Evolutionary conservation across 2,888 invertebrate genomes (phyloP).

Genomic region (Agrotis exclamationis): DNA sequence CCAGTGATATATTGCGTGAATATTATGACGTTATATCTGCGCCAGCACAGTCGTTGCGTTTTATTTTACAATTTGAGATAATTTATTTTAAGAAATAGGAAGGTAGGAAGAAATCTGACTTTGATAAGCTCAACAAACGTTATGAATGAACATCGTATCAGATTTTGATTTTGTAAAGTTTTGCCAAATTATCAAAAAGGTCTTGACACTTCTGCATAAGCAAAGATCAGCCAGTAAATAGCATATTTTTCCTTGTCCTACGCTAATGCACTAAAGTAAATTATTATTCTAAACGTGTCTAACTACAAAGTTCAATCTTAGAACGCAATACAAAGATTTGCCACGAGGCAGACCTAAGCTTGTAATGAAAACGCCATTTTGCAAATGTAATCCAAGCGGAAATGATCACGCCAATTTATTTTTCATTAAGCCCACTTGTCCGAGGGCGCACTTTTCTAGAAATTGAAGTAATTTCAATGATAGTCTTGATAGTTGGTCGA

Average conservation of each 20-base stretch:
- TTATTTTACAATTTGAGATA: conserved; percentile 18
- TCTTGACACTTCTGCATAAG: background rate
- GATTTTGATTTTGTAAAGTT: background rate
- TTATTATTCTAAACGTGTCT: conserved; percentile 20
- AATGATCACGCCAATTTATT: conserved; percentile 40
- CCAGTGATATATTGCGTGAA: conserved; percentile 71
- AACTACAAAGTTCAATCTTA: background rate
- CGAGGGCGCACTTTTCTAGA: conserved; percentile 42
- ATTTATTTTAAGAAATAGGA: conserved; percentile 8
- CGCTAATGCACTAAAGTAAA: background rate
- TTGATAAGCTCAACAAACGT: background rate
- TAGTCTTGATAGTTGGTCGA: conserved; percentile 61
- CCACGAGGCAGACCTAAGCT: background rate
- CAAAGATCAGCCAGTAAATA: background rate
- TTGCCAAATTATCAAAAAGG: background rate
- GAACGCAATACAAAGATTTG: conserved; percentile 6
- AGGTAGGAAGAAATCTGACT: background rate
- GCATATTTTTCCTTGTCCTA: conserved; percentile 15
- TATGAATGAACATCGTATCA: background rate
- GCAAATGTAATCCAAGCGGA: conserved; percentile 20
- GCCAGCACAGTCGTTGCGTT: conserved; percentile 43
- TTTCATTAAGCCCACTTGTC: conserved; percentile 44
- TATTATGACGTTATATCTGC: conserved; percentile 67
- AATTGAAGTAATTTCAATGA: conserved; percentile 63
- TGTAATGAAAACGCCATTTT: conserved; percentile 21